phyloP scores from a whole-genome alignment of 1,140 invertebrate species.

The Araneus ventricosus region DNA sequence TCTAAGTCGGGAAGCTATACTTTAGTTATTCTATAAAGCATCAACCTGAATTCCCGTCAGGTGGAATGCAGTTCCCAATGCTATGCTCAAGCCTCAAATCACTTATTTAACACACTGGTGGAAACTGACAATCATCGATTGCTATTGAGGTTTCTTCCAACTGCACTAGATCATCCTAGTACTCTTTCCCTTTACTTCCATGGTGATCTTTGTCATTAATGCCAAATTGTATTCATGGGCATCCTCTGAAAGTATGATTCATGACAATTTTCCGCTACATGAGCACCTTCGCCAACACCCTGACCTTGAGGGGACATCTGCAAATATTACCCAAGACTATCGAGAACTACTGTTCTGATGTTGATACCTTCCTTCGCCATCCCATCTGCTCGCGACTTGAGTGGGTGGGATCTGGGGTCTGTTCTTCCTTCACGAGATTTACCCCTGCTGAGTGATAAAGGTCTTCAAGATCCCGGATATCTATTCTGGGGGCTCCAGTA shows the following conservation, averaged over 20 bases:
- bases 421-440: conserved; percentile 99
- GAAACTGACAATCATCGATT: conserved; percentile 99
- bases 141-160: conserved; percentile 97
- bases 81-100: conserved; percentile 99
- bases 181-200: conserved; percentile 97
- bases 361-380: conserved; percentile 99
- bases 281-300: conserved; percentile 97
- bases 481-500: conserved; percentile 99
- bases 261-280: conserved; percentile 99
- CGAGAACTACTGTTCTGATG: conserved; percentile 98
- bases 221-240: conserved; percentile 99
- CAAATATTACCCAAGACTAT: conserved; percentile 99
- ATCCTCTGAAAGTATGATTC: conserved; percentile 99
- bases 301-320: conserved; percentile 99
- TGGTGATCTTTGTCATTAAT: conserved; percentile 99
- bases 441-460: conserved; percentile 99
- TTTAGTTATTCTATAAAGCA: conserved; percentile 99
- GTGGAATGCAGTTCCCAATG: conserved; percentile 99
- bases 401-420: conserved; percentile 99
- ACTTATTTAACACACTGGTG: conserved; percentile 99
- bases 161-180: conserved; percentile 86
- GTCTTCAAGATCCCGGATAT: conserved; percentile 99
- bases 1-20: conserved; percentile 99
- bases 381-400: conserved; percentile 90
- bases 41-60: conserved; percentile 99